A percentile compares a stretch with the other conserved stretches of the same genome.
phyloP scores from a whole-genome alignment of 2,797 vertebrate genomes.

The Echiichthys vipera region DNA sequence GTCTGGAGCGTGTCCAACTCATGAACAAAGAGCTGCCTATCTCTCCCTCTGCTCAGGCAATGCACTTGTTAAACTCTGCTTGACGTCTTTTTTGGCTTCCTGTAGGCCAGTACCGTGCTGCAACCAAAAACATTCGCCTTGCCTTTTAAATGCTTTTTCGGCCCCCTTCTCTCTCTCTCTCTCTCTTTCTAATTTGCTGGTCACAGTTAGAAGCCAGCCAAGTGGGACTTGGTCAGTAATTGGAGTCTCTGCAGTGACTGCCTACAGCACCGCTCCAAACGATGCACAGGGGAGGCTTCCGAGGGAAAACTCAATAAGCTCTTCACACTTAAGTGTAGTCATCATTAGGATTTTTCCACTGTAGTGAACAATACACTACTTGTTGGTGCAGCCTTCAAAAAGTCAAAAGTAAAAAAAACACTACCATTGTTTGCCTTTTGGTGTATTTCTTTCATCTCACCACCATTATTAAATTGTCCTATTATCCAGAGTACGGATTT shows the following conservation, averaged over 20 bases:
- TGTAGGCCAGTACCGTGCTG: conserved; percentile 40
- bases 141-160: conserved; percentile 54
- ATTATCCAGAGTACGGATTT: conserved; percentile 63
- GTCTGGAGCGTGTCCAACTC: conserved; percentile 73
- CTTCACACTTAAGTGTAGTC: conserved; percentile 79
- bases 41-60: conserved; percentile 42
- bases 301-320: conserved; percentile 81
- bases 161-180: conserved; percentile 33
- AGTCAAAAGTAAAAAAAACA: conserved; percentile 36
- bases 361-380: conserved; percentile 67
- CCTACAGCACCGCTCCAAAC: conserved; percentile 77
- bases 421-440: conserved; percentile 42
- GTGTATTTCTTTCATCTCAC: conserved; percentile 57
- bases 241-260: conserved; percentile 82
- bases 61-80: conserved; percentile 72
- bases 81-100: conserved; percentile 64
- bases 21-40: conserved; percentile 76
- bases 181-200: conserved; percentile 80
- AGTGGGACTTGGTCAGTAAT: conserved; percentile 84
- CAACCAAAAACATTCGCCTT: conserved; percentile 62
- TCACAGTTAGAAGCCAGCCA: conserved; percentile 80
- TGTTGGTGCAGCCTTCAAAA: conserved; percentile 62
- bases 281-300: conserved; percentile 78
- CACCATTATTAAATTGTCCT: conserved; percentile 61
- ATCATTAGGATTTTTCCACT: conserved; percentile 80